phyloP scores from a whole-genome alignment of 2,113 vertebrate species.

The Oncorhynchus masou region DNA sequence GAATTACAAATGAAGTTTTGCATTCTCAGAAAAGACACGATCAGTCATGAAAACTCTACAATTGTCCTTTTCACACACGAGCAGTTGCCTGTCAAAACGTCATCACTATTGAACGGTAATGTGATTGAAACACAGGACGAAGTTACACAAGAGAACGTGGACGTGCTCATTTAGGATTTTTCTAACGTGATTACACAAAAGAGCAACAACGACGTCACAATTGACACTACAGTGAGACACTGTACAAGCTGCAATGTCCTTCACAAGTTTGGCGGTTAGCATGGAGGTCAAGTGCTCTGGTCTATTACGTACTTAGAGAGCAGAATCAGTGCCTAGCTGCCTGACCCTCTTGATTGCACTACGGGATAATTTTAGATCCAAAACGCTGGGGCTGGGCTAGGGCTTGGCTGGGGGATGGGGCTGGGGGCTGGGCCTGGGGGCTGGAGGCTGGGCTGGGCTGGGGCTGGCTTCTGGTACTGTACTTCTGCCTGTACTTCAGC shows the following conservation, averaged over 20 bases:
- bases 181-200: slow-evolving; percentile 6
- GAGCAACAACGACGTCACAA: slow-evolving; percentile 10
- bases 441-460: background rate
- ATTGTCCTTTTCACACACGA: slow-evolving; percentile 62
- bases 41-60: slow-evolving; percentile 43
- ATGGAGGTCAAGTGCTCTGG: slow-evolving; percentile 44
- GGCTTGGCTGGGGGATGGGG: too few relatives aligned
- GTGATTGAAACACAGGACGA: slow-evolving; percentile 32
- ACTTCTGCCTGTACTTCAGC: slow-evolving; percentile 10
- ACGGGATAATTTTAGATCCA: slow-evolving; percentile 16
- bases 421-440: too few relatives aligned
- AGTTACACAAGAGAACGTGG: slow-evolving; percentile 21
- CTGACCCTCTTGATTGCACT: slow-evolving; percentile 30
- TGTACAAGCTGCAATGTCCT: background rate
- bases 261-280: slow-evolving; percentile 43
- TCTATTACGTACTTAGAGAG: slow-evolving; percentile 33
- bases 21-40: background rate
- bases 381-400: slow-evolving; percentile 4
- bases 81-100: slow-evolving; percentile 37
- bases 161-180: background rate
- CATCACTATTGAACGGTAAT: slow-evolving; percentile 11
- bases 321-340: slow-evolving; percentile 30
- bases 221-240: background rate
- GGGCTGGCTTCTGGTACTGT: background rate
- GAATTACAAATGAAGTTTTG: slow-evolving; percentile 56